These are phyloP conservation scores for Plagiodera versicolora DNA, from an alignment of 2,888 invertebrate genomes.

Conservation along the genomic window DNA sequence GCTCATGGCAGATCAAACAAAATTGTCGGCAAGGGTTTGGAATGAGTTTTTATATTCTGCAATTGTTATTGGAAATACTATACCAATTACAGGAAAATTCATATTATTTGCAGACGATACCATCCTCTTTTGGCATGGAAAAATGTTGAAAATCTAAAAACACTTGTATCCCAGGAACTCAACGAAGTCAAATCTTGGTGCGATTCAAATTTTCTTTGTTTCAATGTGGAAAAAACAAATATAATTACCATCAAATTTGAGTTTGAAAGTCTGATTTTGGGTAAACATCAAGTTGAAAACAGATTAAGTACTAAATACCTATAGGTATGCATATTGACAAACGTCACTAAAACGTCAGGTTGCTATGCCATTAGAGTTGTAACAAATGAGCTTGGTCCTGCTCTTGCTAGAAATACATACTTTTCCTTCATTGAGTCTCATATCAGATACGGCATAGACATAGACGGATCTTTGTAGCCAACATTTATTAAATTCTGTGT, in stretches of 20 bases:
- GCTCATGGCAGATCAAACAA: too few relatives aligned
- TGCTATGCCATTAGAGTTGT: too few relatives aligned
- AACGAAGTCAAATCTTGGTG: constrained; percentile 6
- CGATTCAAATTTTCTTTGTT: not conserved
- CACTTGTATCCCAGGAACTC: constrained; percentile 4
- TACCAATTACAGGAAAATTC: too few relatives aligned
- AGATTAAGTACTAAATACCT: constrained; percentile 3
- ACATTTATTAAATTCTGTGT: constrained; percentile 1
- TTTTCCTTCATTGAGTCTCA: too few relatives aligned
- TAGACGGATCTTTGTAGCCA: not conserved
- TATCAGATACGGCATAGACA: too few relatives aligned
- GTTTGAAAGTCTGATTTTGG: not conserved
- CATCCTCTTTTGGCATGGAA: not conserved
- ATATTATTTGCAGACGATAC: not conserved
- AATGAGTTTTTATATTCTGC: too few relatives aligned
- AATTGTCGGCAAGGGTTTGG: too few relatives aligned
- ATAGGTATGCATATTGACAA: constrained; percentile 4
- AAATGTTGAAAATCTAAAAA: constrained; percentile 7
- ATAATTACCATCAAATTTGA: not conserved
- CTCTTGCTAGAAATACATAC: too few relatives aligned
- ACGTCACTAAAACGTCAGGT: not conserved
- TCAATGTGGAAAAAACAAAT: constrained; percentile 2
- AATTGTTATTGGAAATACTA: too few relatives aligned
- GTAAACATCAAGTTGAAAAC: constrained; percentile 5
- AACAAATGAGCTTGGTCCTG: not conserved